Percentiles rank a stretch among this genome's conserved stretches.
These are phyloP conservation scores for Cataglyphis altisquamis DNA, from an alignment of 2,888 invertebrate genomes.

Conservation along the genomic window DNA sequence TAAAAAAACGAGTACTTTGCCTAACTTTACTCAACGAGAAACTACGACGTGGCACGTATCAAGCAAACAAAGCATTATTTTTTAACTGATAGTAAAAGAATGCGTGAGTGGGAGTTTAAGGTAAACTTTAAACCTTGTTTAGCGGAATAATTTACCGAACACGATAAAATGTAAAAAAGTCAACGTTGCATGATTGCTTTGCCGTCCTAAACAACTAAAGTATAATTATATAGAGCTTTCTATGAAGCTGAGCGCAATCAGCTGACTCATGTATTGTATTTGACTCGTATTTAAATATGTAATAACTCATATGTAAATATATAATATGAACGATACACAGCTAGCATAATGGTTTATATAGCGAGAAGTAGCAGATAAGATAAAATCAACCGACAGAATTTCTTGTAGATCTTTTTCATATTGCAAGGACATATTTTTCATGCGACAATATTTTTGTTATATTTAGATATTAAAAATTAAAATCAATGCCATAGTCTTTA, in stretches of 20 bases:
- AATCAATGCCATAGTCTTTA: neutral
- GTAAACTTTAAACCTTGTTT: neutral
- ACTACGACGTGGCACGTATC: neutral
- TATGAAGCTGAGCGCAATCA: neutral
- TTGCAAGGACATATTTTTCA: neutral
- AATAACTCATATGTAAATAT: neutral
- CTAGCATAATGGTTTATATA: neutral
- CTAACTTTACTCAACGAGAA: neutral
- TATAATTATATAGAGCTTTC: neutral
- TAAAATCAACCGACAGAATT: constrained; percentile 3
- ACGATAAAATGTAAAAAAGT: neutral
- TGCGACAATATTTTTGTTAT: neutral
- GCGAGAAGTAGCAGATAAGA: constrained; percentile 15
- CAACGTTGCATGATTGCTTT: neutral
- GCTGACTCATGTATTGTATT: too few species aligned
- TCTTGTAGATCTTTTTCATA: neutral
- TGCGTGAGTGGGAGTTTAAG: neutral
- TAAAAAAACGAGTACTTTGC: neutral
- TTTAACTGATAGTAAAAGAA: neutral
- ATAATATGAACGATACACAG: neutral
- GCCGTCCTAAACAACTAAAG: neutral
- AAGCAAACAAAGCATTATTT: neutral
- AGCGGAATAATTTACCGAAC: neutral
- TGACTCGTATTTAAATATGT: neutral
- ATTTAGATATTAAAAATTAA: neutral